A percentile compares a stretch with the other conserved stretches of the same genome.
These are phyloP conservation scores for Callipepla squamata DNA, from an alignment of 2,113 vertebrate species.

Conservation along the genomic window DNA sequence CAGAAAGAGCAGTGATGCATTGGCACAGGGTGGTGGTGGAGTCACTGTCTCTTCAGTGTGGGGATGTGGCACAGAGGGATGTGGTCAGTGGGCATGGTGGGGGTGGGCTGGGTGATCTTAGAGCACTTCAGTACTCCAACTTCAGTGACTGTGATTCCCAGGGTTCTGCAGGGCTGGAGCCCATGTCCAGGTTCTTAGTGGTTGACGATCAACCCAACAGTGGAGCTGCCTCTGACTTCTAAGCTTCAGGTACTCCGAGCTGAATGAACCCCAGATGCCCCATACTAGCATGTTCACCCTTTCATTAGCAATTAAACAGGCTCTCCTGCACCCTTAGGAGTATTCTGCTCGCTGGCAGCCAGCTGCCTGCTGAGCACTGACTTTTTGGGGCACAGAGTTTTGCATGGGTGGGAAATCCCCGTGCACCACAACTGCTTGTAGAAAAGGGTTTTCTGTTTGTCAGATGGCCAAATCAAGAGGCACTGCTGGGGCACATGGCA, in stretches of 20 bases:
- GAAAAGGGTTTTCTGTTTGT: neutral
- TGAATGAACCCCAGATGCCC: neutral
- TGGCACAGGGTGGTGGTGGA: too few species aligned
- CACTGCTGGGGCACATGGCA: neutral
- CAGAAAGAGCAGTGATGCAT: too few species aligned
- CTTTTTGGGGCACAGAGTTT: neutral
- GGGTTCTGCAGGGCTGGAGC: neutral
- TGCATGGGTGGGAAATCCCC: neutral
- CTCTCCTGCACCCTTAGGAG: neutral
- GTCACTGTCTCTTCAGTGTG: too few species aligned
- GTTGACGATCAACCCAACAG: neutral
- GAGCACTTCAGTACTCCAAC: too few species aligned
- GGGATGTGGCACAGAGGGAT: too few species aligned
- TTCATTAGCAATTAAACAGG: neutral
- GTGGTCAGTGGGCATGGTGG: too few species aligned
- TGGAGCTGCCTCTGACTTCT: neutral
- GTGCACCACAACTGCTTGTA: neutral
- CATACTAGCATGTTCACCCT: neutral
- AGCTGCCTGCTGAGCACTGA: neutral
- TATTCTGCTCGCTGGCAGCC: neutral
- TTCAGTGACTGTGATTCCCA: neutral
- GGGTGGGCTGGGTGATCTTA: too few species aligned
- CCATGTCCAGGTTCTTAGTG: fast-evolving
- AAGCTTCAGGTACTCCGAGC: neutral
- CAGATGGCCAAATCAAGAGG: too few species aligned